Evolutionary conservation across 2,888 invertebrate genomes (phyloP).

Genomic region (Nasonia oneida): DNA sequence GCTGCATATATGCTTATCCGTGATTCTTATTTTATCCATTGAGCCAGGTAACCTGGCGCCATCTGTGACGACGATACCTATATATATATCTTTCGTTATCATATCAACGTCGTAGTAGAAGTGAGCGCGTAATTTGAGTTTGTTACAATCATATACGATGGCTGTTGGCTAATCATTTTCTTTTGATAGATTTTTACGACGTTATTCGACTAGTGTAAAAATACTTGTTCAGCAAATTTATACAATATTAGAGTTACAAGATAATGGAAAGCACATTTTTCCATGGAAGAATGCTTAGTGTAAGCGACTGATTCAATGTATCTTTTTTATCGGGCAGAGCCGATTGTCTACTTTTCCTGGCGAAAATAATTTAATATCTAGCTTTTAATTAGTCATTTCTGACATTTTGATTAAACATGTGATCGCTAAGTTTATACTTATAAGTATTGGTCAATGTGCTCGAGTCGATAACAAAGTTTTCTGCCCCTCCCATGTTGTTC

Average conservation of each 20-base stretch:
- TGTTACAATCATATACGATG: not conserved
- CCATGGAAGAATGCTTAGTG: not conserved
- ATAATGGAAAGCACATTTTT: too few relatives aligned
- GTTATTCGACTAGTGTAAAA: too few relatives aligned
- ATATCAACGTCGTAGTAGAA: not conserved
- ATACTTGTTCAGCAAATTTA: too few relatives aligned
- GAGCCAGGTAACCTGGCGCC: not conserved
- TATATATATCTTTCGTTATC: not conserved
- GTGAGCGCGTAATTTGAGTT: not conserved
- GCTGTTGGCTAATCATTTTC: too few relatives aligned
- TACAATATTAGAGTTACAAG: too few relatives aligned
- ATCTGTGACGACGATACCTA: not conserved
- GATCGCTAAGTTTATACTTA: too few relatives aligned
- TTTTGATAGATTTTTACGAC: too few relatives aligned
- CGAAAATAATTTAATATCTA: slow-evolving; percentile 7
- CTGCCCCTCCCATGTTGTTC: slow-evolving; percentile 36
- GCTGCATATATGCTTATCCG: not conserved
- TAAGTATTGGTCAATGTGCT: not conserved
- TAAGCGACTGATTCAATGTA: not conserved
- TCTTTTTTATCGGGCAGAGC: not conserved
- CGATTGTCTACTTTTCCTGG: not conserved
- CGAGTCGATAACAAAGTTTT: slow-evolving; percentile 55
- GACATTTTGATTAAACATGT: slow-evolving; percentile 31
- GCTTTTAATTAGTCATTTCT: slow-evolving; percentile 22
- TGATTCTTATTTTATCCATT: not conserved